Conservation (phyloP, 2,797 vertebrate genomes). For the Melanotaenia maccullochi region DNA sequence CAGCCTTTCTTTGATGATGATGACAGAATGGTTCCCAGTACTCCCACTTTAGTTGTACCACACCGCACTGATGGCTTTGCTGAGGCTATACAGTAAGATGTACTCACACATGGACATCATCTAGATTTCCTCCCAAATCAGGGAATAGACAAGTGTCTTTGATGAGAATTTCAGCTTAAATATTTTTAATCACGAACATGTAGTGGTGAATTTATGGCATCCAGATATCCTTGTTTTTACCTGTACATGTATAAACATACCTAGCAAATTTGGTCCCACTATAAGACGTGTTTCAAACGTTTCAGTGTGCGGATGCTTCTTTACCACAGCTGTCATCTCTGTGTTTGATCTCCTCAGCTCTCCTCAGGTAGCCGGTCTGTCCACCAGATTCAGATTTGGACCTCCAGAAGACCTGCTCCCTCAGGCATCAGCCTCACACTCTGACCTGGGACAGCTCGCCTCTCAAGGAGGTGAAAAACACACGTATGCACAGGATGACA, state of each 20-base stretch:
- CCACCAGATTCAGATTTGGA: constrained; percentile 94
- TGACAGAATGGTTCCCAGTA: constrained; percentile 97
- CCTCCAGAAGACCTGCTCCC: constrained; percentile 94
- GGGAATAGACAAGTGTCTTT: background rate
- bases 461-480: constrained; percentile 92
- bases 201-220: too few relatives aligned
- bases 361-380: constrained; percentile 95
- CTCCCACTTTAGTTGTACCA: constrained; percentile 95
- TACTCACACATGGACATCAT: background rate
- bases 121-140: background rate
- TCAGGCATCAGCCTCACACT: constrained; percentile 92
- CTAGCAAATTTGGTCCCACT: background rate
- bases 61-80: constrained; percentile 98
- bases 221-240: too few relatives aligned
- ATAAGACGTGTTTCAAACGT: background rate
- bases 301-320: too few relatives aligned
- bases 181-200: background rate
- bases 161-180: background rate
- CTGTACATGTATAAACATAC: background rate
- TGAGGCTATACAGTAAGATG: constrained; percentile 96
- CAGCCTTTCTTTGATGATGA: constrained; percentile 99
- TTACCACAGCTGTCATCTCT: background rate
- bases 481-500: background rate
- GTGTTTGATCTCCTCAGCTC: constrained; percentile 81
- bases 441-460: constrained; percentile 95